These are phyloP conservation scores for Brachyistius frenatus DNA, from an alignment of 2,113 vertebrate species.

Conservation along the genomic window DNA sequence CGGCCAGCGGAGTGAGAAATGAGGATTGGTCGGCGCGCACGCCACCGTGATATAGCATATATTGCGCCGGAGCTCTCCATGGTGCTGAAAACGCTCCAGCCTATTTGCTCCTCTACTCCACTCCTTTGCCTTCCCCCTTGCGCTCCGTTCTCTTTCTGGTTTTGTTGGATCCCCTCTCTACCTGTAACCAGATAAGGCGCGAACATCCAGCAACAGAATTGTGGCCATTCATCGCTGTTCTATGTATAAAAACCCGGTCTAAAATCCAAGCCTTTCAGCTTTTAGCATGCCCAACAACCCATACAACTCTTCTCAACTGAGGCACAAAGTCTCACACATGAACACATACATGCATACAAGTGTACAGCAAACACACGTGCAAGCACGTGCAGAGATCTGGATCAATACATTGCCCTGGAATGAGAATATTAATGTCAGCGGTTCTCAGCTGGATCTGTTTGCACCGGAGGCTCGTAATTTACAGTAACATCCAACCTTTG, in stretches of 20 bases:
- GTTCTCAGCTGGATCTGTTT: conserved; percentile 14
- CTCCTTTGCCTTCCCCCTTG: neutral
- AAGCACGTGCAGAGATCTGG: conserved; percentile 5
- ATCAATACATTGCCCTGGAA: conserved; percentile 39
- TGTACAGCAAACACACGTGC: neutral
- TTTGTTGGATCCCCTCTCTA: conserved; percentile 23
- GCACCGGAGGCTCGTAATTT: conserved; percentile 6
- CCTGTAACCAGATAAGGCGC: conserved; percentile 36
- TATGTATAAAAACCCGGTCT: conserved; percentile 22
- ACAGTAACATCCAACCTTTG: neutral
- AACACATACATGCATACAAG: neutral
- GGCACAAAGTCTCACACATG: neutral
- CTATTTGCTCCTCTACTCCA: neutral
- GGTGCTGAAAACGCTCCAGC: conserved; percentile 70
- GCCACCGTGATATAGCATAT: conserved; percentile 9
- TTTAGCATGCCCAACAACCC: conserved; percentile 7
- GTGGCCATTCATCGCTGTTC: conserved; percentile 35
- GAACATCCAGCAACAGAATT: conserved; percentile 33
- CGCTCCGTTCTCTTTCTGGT: conserved; percentile 7
- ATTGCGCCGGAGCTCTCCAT: conserved; percentile 69
- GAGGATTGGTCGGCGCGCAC: conserved; percentile 52
- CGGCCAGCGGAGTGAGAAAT: conserved; percentile 68
- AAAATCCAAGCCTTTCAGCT: conserved; percentile 21
- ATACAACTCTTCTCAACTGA: neutral
- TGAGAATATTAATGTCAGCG: conserved; percentile 47